Evolutionary conservation across 2,113 vertebrate genomes (phyloP), one percentile per base, ranked within the genome.

Genomic region (Panthera uncia): DNA sequence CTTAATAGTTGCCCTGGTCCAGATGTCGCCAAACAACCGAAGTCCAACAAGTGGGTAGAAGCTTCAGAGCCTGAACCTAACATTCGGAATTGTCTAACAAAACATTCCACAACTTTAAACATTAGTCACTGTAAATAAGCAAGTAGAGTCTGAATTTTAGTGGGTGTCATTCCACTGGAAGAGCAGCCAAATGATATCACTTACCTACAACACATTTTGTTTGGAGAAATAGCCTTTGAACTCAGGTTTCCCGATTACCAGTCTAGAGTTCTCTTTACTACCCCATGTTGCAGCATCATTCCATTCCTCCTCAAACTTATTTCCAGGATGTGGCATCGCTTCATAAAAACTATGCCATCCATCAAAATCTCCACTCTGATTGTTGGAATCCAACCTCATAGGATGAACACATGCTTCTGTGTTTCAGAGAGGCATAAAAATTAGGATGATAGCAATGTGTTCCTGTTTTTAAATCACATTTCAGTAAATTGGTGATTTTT

Each of bases 401-500:
- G 71, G 29, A 73, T 57, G 29, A 85, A n/a, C 13, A 57, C 5
- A 15, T 45, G 41, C 48, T n/a, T 97, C 27, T 16, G 27, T 83
- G 57, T 41, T 68, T 55, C 85, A 65, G 41, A 84, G 33, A 73
- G 61, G 33, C 10, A 31, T 27, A 89, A 50, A 76, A 74, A 31
- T 76, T 31, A 27, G 33, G 10, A 55, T 79, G 45, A 14, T 7
- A 92, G 6, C 57, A 91, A 83, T 36, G 13, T 52, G 0, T 92
- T 98, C 66, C 36, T 21, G 61, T 27, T 89, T 94, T 38, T 6
- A 84, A 92, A 55, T 81, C 83, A 3, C 50, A 73, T 79, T 55
- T 89, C 2, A 92, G 31, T 31, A 79, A 55, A 83, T 92, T 94
- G 91, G 91, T 76, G 55, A 45, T n/a, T 95, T 97, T 80, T 98